Evolutionary conservation across 2,888 invertebrate genomes (phyloP), one percentile per base, ranked within the genome.

Genomic region (Acleris emargana): DNA sequence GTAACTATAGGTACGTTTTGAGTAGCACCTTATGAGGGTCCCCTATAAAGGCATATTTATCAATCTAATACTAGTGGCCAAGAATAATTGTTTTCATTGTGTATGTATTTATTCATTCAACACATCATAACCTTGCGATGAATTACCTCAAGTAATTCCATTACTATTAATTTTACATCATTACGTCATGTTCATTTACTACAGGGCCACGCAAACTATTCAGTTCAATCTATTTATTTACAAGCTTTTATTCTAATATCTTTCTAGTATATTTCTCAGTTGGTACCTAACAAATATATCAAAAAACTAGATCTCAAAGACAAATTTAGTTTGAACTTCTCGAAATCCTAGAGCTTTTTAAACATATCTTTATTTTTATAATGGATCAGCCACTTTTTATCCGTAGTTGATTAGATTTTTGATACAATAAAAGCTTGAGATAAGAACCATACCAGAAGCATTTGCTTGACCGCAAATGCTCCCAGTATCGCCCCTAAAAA

Each of bases 201-300:
- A 64, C 49, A 49, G 43, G 64, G 58, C 59, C 64, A 64, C 64
- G 49, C 53, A 59, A 55, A 38, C 64, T 59, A 58, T 43, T 58
- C 25, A 53, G 49, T 54, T 54, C 54, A 54, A 57, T 59, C 59
- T 38, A 42, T 49, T 53, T 38, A 16, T 20, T 42, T 28, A 58
- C 64, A 64, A 64, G 64, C 53, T 49, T 54, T 52, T 50, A 59
- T 59, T 3, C 45, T 38, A 13, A 16, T 50, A 22, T 20, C 1
- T 22, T 50, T 11, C 4, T 38, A 13, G 5, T 50, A 22, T 22
- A 9, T 22, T 50, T 11, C 13, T 5, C 13, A 50, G 9, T 25
- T 2, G n/a, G 7, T 45, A 20, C 5, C 20, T 6, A 13, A 22
- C 20, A 16, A 13, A 22, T 2, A 20, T 17, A 45, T n/a, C 3